phyloP scores from a whole-genome alignment of 2,888 invertebrate species.

The Nemoura dubitans region DNA sequence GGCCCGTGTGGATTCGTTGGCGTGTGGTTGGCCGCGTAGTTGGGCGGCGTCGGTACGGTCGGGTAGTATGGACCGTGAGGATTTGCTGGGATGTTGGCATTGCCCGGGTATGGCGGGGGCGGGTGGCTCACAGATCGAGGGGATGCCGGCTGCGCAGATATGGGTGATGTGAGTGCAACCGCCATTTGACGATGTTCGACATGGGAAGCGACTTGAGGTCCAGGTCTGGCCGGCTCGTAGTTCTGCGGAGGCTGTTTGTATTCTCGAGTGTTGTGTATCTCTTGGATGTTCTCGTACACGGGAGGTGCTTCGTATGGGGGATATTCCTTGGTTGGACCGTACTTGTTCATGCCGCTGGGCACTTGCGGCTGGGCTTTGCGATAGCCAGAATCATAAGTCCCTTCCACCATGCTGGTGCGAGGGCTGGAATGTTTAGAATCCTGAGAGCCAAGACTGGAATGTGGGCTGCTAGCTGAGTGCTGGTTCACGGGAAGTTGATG shows the following conservation, averaged over 20 bases:
- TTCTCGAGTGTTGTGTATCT: slow-evolving; percentile 57
- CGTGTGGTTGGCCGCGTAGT: neutral
- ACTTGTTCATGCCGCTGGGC: slow-evolving; percentile 65
- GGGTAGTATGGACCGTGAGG: slow-evolving; percentile 36
- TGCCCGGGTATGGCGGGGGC: slow-evolving; percentile 49
- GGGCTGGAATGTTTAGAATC: slow-evolving; percentile 64
- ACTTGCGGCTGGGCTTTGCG: slow-evolving; percentile 86
- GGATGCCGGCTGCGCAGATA: slow-evolving; percentile 43
- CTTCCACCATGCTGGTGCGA: slow-evolving; percentile 59
- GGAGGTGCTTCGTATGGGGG: slow-evolving; percentile 66
- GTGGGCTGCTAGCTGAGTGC: slow-evolving; percentile 55
- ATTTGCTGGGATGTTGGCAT: slow-evolving; percentile 37
- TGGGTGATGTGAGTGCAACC: slow-evolving; percentile 39
- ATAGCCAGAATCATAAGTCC: slow-evolving; percentile 67
- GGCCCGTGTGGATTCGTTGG: slow-evolving; percentile 34
- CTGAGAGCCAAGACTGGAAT: slow-evolving; percentile 61
- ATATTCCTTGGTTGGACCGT: slow-evolving; percentile 50
- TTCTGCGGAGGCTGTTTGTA: slow-evolving; percentile 39
- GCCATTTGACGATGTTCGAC: slow-evolving; percentile 47
- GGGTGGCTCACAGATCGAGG: slow-evolving; percentile 42
- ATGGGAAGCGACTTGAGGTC: slow-evolving; percentile 60
- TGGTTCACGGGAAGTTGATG: slow-evolving; percentile 62
- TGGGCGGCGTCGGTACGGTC: slow-evolving; percentile 14
- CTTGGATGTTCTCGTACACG: slow-evolving; percentile 72
- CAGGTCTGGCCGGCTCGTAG: slow-evolving; percentile 62